Percentiles rank a stretch among this genome's conserved stretches.
phyloP scores from a whole-genome alignment of 37 sponge, comb jelly and placozoan species.

The Chondrilla cf. caribensis region DNA sequence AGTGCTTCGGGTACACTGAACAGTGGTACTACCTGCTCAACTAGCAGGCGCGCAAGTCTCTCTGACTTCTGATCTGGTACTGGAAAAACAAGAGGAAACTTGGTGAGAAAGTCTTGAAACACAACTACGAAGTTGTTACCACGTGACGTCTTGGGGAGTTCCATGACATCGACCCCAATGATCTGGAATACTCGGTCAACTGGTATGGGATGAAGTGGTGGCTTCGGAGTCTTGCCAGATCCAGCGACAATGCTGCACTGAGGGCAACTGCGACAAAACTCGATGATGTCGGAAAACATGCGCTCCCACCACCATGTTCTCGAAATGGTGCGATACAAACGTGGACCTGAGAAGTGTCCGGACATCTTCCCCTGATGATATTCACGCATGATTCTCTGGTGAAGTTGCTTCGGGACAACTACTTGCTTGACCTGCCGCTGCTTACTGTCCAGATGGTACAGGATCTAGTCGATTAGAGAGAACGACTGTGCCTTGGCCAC shows the following conservation, averaged over 20 bases:
- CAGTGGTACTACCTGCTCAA: constrained; percentile 43
- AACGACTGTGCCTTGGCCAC: not conserved
- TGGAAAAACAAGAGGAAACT: constrained; percentile 60
- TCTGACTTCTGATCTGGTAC: constrained; percentile 49
- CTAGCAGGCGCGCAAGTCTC: constrained; percentile 32
- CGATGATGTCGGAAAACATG: constrained; percentile 33
- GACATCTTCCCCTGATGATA: constrained; percentile 31
- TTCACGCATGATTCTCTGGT: constrained; percentile 21
- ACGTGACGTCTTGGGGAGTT: constrained; percentile 27
- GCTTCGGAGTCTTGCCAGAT: constrained; percentile 1
- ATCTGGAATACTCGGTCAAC: constrained; percentile 54
- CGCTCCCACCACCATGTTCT: constrained; percentile 57
- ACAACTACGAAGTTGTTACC: constrained; percentile 54
- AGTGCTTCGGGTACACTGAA: constrained; percentile 46
- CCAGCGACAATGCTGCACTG: constrained; percentile 46
- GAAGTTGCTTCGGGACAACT: constrained; percentile 52
- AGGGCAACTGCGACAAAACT: constrained; percentile 31
- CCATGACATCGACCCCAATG: constrained; percentile 50
- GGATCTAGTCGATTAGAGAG: constrained; percentile 31
- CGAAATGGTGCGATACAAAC: constrained; percentile 23
- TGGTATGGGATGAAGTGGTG: constrained; percentile 55
- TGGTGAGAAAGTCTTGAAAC: constrained; percentile 53
- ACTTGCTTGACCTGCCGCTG: constrained; percentile 25
- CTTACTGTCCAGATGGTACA: constrained; percentile 44
- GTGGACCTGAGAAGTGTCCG: constrained; percentile 36